Percentiles rank a stretch among this genome's conserved stretches.
These are phyloP conservation scores for Podocnemis expansa DNA, from an alignment of 2,113 vertebrate species.

Conservation along the genomic window DNA sequence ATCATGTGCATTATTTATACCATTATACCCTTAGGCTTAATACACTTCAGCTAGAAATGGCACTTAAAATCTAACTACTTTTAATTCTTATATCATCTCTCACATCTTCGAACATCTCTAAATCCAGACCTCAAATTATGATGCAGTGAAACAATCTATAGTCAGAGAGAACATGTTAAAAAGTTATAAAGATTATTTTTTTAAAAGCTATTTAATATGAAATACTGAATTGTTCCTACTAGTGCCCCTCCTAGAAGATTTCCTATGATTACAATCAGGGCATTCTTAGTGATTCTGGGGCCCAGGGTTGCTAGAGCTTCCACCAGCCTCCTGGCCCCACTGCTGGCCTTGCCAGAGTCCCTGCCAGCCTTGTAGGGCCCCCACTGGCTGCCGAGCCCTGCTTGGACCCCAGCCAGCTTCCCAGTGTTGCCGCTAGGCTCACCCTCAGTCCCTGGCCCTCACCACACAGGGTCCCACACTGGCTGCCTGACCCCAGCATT, in stretches of 20 bases:
- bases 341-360: no score
- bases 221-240: background rate
- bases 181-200: background rate
- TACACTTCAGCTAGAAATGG: background rate
- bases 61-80: background rate
- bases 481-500: no score
- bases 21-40: background rate
- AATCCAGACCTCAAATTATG: background rate
- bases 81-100: background rate
- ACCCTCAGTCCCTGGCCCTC: no score
- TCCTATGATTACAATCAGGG: background rate
- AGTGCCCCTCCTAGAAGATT: background rate
- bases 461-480: no score
- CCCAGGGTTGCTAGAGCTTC: no score
- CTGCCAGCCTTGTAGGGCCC: no score
- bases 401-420: no score
- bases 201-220: background rate
- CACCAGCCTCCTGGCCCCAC: no score
- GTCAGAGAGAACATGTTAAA: background rate
- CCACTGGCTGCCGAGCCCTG: no score
- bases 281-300: no score
- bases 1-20: background rate
- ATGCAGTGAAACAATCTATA: background rate
- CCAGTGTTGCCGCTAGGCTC: no score
- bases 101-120: background rate